A percentile compares a stretch with the other conserved stretches of the same genome.
Evolutionary conservation across 2,113 vertebrate genomes (phyloP).

Genomic region (Hippocampus abdominalis): DNA sequence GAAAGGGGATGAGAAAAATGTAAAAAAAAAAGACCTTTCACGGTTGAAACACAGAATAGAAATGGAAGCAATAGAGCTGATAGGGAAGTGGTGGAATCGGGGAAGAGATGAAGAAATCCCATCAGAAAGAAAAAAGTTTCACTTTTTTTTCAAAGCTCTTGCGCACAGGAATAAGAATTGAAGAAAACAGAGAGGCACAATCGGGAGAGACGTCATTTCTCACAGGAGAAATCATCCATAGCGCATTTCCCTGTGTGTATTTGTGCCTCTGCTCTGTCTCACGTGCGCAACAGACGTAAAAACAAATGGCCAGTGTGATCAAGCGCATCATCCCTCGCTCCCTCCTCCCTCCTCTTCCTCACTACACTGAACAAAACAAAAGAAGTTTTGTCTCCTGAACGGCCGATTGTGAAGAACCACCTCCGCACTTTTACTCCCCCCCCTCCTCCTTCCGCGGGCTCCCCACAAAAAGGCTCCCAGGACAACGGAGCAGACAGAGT

Average conservation of each 20-base stretch:
- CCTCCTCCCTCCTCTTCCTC: background rate
- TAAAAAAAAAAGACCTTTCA: too few species aligned
- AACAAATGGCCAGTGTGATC: slow-evolving; percentile 38
- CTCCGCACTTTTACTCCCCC: slow-evolving; percentile 19
- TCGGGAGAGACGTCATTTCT: slow-evolving; percentile 5
- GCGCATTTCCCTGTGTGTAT: slow-evolving; percentile 20
- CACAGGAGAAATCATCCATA: slow-evolving; percentile 14
- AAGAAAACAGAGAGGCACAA: slow-evolving; percentile 40
- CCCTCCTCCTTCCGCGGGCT: slow-evolving; percentile 5
- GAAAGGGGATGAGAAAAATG: too few species aligned
- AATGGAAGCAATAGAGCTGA: background rate
- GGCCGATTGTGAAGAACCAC: slow-evolving; percentile 63
- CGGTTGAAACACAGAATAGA: background rate
- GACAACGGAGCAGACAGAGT: slow-evolving; percentile 34
- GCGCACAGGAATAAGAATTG: slow-evolving; percentile 31
- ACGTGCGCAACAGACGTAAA: slow-evolving; percentile 31
- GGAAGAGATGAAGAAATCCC: background rate
- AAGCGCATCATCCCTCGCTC: slow-evolving; percentile 16
- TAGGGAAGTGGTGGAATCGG: background rate
- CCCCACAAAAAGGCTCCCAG: slow-evolving; percentile 41
- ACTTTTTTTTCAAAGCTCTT: slow-evolving; percentile 18
- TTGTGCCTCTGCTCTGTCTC: slow-evolving; percentile 28
- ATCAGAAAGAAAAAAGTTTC: slow-evolving; percentile 16
- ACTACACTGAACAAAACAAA: slow-evolving; percentile 59
- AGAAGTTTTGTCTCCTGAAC: slow-evolving; percentile 67